Evolutionary conservation across 2,797 vertebrate species (phyloP).

Genomic region (Cynodonichthys magdalenae): DNA sequence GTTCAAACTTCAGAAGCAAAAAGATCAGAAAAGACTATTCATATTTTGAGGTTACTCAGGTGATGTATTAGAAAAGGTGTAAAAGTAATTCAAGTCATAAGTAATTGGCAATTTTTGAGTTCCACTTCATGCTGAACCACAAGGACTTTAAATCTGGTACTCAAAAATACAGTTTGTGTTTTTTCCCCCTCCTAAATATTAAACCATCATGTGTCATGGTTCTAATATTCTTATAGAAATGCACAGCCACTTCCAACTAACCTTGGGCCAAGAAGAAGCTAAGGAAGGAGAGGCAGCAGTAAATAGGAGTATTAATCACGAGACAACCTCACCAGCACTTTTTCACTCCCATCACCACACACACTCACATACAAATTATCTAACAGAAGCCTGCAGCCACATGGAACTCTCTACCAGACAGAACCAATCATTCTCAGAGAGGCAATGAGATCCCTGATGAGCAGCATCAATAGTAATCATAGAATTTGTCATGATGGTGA

Average conservation of each 20-base stretch:
- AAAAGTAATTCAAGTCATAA: conserved; percentile 1
- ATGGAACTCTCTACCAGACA: conserved; percentile 66
- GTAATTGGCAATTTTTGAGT: not conserved
- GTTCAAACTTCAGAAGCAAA: not conserved
- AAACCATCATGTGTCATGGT: conserved; percentile 17
- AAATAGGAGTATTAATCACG: conserved; percentile 76
- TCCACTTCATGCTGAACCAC: conserved; percentile 8
- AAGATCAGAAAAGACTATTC: not conserved
- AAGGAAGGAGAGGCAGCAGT: conserved; percentile 42
- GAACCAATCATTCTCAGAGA: conserved; percentile 68
- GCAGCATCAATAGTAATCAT: conserved; percentile 79
- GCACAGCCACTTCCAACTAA: conserved; percentile 64
- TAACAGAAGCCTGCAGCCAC: conserved; percentile 45
- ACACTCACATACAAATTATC: conserved; percentile 27
- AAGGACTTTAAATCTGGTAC: conserved; percentile 14
- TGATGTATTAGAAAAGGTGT: not conserved
- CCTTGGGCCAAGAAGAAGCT: conserved; percentile 57
- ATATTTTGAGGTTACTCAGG: conserved; percentile 1
- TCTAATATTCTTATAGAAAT: conserved; percentile 52
- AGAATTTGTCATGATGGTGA: conserved; percentile 69
- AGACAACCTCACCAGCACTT: conserved; percentile 52
- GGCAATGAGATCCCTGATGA: conserved; percentile 75
- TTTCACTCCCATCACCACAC: conserved; percentile 28
- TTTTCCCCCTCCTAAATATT: conserved; percentile 15
- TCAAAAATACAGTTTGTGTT: conserved; percentile 25